These are phyloP conservation scores for Vombatus ursinus DNA, from an alignment of 2,113 vertebrate genomes.

Conservation along the genomic window DNA sequence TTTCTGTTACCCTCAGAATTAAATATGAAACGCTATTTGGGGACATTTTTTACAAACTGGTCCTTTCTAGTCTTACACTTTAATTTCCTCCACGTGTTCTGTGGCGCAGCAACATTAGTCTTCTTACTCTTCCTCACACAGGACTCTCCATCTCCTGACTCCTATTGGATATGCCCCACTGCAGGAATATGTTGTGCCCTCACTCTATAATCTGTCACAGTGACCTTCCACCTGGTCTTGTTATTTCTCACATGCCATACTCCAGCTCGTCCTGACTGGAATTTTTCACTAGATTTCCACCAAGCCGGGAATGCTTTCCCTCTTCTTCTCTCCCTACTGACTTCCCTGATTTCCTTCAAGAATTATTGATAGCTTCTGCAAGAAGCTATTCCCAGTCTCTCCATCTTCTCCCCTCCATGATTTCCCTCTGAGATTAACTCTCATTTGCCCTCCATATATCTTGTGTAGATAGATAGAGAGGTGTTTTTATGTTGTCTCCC, in stretches of 20 bases:
- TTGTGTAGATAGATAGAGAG: background rate
- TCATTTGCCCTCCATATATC: background rate
- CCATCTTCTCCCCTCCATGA: background rate
- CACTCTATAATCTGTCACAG: background rate
- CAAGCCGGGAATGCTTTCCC: background rate
- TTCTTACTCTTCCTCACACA: too few species aligned
- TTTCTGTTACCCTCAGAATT: background rate
- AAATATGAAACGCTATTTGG: background rate
- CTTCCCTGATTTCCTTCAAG: too few species aligned
- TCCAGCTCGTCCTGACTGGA: background rate
- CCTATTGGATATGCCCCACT: background rate
- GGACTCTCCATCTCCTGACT: too few species aligned
- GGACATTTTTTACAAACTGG: background rate
- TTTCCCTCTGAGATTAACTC: background rate
- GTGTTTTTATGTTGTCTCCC: background rate
- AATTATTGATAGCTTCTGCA: background rate
- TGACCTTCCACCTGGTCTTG: background rate
- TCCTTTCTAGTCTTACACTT: background rate
- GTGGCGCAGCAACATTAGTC: background rate
- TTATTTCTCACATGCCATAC: background rate
- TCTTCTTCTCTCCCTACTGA: background rate
- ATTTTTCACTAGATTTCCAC: background rate
- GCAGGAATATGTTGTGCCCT: background rate
- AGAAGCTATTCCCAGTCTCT: background rate
- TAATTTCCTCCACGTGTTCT: background rate